A percentile compares a stretch with the other conserved stretches of the same genome.
Evolutionary conservation across 2,888 invertebrate genomes (phyloP).

Genomic region (Ceratothoa steindachneri): DNA sequence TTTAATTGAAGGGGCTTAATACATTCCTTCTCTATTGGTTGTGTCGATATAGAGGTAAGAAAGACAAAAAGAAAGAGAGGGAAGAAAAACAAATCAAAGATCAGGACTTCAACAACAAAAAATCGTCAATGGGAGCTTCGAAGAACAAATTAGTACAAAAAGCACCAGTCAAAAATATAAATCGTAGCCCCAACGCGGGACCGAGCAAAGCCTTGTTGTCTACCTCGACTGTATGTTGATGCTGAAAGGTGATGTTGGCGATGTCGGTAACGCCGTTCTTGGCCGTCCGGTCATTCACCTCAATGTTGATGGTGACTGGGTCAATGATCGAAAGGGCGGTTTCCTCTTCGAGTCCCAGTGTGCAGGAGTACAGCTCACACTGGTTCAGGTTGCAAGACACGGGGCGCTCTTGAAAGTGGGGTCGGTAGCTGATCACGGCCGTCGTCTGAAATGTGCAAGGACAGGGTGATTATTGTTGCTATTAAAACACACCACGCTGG

Average conservation of each 20-base stretch:
- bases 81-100: too few species aligned
- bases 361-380: conserved; percentile 88
- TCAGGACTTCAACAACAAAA: too few species aligned
- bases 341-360: conserved; percentile 76
- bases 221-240: conserved; percentile 49
- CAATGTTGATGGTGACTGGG: conserved; percentile 77
- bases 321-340: conserved; percentile 92
- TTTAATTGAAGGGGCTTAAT: too few species aligned
- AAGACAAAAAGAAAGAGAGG: too few species aligned
- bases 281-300: conserved; percentile 55
- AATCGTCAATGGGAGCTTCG: too few species aligned
- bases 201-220: too few species aligned
- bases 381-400: conserved; percentile 79
- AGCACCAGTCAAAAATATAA: too few species aligned
- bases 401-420: conserved; percentile 66
- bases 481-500: too few species aligned
- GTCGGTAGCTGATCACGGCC: conserved; percentile 74
- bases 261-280: conserved; percentile 49
- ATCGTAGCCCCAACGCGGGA: too few species aligned
- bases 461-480: neutral
- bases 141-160: too few species aligned
- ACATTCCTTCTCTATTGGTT: too few species aligned
- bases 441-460: conserved; percentile 64
- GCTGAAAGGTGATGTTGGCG: conserved; percentile 49
- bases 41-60: too few species aligned